Evolutionary conservation across 2,113 vertebrate genomes (phyloP).

Genomic region (Mirounga angustirostris): DNA sequence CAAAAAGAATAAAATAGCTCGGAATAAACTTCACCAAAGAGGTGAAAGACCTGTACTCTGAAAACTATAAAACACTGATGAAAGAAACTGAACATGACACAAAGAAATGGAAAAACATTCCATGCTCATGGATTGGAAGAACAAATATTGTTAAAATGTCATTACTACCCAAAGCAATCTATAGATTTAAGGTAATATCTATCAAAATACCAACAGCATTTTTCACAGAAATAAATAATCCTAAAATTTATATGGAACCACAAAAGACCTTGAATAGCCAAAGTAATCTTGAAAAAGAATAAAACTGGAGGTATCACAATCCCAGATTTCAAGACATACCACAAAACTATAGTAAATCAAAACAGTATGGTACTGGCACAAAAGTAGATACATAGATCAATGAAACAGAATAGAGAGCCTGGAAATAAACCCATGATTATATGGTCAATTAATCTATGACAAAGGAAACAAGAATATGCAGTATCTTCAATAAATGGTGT

Average conservation of each 20-base stretch:
- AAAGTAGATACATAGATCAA: not conserved
- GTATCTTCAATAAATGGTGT: not conserved
- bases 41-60: not conserved
- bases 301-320: not conserved
- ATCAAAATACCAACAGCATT: not conserved
- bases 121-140: not conserved
- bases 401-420: not conserved
- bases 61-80: not conserved
- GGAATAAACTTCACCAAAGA: not conserved
- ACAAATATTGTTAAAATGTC: not conserved
- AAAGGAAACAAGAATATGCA: not conserved
- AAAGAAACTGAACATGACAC: not conserved
- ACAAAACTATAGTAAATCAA: not conserved
- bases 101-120: not conserved
- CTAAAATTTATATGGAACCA: not conserved
- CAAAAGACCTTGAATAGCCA: not conserved
- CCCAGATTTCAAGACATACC: not conserved
- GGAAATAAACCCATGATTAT: not conserved
- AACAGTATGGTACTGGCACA: not conserved
- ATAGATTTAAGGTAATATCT: not conserved
- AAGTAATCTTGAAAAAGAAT: not conserved
- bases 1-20: not conserved
- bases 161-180: not conserved
- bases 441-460: not conserved
- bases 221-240: not conserved